Conservation (phyloP, 2,113 vertebrate genomes). For the Saguinus midas region DNA sequence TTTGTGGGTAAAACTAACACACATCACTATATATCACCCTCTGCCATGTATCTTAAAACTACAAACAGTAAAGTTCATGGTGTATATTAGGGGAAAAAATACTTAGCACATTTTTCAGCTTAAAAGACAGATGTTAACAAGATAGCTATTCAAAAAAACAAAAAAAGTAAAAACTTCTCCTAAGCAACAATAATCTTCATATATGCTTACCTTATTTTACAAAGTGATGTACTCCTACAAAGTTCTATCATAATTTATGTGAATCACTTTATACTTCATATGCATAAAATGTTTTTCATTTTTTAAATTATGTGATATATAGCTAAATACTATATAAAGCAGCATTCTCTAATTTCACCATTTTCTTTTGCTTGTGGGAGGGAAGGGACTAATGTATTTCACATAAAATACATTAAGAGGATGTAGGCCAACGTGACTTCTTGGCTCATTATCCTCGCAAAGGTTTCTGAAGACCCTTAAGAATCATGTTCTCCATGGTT, state of each 20-base stretch:
- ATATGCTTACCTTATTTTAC: background rate
- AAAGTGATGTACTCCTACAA: background rate
- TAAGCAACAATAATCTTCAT: constrained; percentile 10
- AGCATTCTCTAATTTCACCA: background rate
- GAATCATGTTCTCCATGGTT: background rate
- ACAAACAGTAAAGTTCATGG: background rate
- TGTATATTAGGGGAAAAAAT: background rate
- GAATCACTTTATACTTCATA: constrained; percentile 18
- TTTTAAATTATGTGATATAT: background rate
- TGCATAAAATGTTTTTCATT: constrained; percentile 3
- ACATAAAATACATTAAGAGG: constrained; percentile 26
- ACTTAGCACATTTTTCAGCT: background rate
- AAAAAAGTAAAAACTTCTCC: background rate
- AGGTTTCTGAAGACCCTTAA: constrained; percentile 37
- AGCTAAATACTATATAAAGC: background rate
- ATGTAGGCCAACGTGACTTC: background rate
- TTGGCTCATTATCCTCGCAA: background rate
- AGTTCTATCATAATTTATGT: constrained; percentile 33
- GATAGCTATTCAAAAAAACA: background rate
- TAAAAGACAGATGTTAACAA: constrained; percentile 12
- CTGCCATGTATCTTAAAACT: constrained; percentile 8
- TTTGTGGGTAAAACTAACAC: background rate
- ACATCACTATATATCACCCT: constrained; percentile 15
- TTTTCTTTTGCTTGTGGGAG: constrained; percentile 7
- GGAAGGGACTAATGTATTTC: background rate